Conservation (phyloP, 2,113 vertebrate species). For the Acrocephalus arundinaceus region DNA sequence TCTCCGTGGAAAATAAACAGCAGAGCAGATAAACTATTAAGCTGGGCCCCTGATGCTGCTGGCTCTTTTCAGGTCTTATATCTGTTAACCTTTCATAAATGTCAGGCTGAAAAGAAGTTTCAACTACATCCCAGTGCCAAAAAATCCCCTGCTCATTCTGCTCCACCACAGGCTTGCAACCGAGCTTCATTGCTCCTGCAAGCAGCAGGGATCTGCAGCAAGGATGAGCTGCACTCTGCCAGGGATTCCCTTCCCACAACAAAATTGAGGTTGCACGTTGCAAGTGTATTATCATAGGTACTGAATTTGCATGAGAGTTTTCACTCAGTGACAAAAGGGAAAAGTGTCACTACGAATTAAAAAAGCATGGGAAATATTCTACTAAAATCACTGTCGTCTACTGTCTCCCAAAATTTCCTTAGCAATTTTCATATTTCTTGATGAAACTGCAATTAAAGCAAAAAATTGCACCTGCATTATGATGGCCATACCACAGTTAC, state of each 20-base stretch:
- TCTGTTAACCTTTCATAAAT: conserved; percentile 49
- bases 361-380: neutral
- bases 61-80: conserved; percentile 33
- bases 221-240: neutral
- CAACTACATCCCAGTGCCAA: neutral
- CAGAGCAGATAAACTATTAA: conserved; percentile 22
- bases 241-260: neutral
- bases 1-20: conserved; percentile 46
- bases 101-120: conserved; percentile 28
- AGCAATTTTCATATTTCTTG: neutral
- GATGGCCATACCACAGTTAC: neutral
- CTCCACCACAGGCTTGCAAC: neutral
- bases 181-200: neutral
- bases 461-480: neutral
- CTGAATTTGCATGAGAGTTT: neutral
- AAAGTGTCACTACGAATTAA: neutral
- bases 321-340: neutral
- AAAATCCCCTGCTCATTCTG: neutral
- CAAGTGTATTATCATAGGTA: neutral
- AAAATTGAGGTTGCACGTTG: neutral
- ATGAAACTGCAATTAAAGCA: neutral
- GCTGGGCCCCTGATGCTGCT: neutral
- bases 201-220: neutral
- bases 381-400: neutral
- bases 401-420: neutral